Base-by-base conservation (phyloP, 2,113 vertebrate genomes). In the Miniopterus natalensis region DNA sequence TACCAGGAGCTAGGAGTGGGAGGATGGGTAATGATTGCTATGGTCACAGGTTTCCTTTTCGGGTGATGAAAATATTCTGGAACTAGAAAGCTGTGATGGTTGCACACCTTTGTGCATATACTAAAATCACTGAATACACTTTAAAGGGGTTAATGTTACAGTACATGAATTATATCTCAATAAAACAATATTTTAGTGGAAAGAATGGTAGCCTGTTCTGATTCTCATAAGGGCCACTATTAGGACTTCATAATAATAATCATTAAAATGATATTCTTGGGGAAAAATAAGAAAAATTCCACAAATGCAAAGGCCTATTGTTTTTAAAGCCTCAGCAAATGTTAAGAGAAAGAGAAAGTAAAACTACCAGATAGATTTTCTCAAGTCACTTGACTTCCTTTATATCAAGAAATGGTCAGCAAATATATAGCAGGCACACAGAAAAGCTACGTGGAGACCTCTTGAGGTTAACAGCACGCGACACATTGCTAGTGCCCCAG, bases 401-500 rank as follows among this genome's bases (percentile, higher is more conserved):
- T 80, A 42, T 92, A 93, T 68, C 47, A 70, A 93, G 74, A 61
- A 92, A 84, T 77, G 59, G 20, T 63, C 89, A 97, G 92, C 55
- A 97, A 97, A 96, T 70, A 96, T 40, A 79, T 11, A 97, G 66
- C 14, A 95, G 84, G 68, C 81, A 51, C 25, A 95, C 20, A 83
- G 49, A 95, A 88, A 92, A 84, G 79, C 90, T 90, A 95, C 86
- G 97, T 73, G 51, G 95, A 96, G 91, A 92, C 74, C 77, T 94
- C 88, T 87, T 51, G 83, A 97, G 88, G 95, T 95, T 94, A 94
- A 77, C 36, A 97, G 78, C 71, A 68, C 31, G 94, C 97, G 97
- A 83, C 92, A 66, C 84, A 93, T 87, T 95, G 94, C 97, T 95
- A 96, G 96, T 92, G 94, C 49, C 90, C 95, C 96, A 94, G 68